These are phyloP conservation scores for Phoenicopterus ruber DNA, from an alignment of 2,113 vertebrate species.

Conservation along the genomic window DNA sequence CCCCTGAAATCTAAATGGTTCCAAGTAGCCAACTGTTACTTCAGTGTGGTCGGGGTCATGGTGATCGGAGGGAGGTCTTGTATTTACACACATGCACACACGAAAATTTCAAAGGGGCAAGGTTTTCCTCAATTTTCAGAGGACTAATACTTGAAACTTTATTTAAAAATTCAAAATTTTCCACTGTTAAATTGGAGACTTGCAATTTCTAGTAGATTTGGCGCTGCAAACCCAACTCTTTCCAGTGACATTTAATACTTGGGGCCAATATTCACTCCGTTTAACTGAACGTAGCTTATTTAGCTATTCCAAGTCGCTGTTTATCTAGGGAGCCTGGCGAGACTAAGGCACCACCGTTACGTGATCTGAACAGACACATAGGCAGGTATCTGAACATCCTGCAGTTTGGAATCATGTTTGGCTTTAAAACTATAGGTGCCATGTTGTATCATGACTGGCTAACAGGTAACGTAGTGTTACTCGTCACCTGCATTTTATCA, in stretches of 20 bases:
- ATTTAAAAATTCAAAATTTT: background rate
- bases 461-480: background rate
- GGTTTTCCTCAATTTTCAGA: background rate
- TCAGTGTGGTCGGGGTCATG: background rate
- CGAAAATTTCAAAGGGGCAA: background rate
- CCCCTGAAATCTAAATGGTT: background rate
- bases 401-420: background rate
- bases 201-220: background rate
- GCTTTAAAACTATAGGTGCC: background rate
- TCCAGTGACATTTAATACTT: too few species aligned
- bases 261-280: background rate
- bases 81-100: background rate
- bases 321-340: background rate
- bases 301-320: background rate
- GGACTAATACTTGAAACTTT: background rate
- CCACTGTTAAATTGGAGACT: background rate
- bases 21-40: background rate
- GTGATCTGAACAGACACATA: background rate
- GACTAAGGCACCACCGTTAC: too few species aligned
- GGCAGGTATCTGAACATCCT: background rate
- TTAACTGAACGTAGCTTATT: background rate
- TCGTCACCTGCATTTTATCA: background rate
- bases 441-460: background rate
- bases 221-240: background rate
- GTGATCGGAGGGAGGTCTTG: background rate